phyloP scores from a whole-genome alignment of 2,888 invertebrate species.

The Zhuqinia jingwanae region DNA sequence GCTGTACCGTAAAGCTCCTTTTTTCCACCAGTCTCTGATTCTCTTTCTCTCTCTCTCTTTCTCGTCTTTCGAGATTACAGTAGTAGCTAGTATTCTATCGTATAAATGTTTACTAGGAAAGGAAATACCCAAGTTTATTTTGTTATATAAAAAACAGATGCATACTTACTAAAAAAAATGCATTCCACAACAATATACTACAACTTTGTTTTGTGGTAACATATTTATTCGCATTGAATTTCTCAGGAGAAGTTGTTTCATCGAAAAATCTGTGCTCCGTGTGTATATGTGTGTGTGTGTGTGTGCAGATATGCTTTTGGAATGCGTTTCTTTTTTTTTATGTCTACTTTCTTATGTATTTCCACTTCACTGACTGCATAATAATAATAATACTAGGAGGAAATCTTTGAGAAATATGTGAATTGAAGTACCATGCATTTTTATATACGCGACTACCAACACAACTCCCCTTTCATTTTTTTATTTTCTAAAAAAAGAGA shows the following conservation, averaged over 20 bases:
- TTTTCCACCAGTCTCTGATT: background rate
- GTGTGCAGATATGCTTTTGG: background rate
- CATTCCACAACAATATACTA: background rate
- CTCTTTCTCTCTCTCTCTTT: background rate
- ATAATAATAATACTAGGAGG: background rate
- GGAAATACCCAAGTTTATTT: too few species aligned
- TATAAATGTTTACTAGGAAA: too few species aligned
- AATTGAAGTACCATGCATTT: background rate
- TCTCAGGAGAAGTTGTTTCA: background rate
- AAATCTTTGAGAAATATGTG: background rate
- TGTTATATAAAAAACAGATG: too few species aligned
- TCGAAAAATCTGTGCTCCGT: background rate
- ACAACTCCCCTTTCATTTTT: constrained; percentile 21
- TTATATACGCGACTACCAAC: too few species aligned
- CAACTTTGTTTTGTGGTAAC: constrained; percentile 31
- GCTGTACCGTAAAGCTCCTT: background rate
- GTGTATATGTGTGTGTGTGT: too few species aligned
- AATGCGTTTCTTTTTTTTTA: background rate
- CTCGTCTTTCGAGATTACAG: constrained; percentile 11
- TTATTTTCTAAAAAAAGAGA: constrained; percentile 4
- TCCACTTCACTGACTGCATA: background rate
- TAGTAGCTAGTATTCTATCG: too few species aligned
- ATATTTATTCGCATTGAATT: background rate
- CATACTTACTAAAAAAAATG: background rate
- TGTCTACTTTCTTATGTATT: background rate